Evolutionary conservation across 2,113 vertebrate species (phyloP).

Genomic region (Percopsis transmontana): DNA sequence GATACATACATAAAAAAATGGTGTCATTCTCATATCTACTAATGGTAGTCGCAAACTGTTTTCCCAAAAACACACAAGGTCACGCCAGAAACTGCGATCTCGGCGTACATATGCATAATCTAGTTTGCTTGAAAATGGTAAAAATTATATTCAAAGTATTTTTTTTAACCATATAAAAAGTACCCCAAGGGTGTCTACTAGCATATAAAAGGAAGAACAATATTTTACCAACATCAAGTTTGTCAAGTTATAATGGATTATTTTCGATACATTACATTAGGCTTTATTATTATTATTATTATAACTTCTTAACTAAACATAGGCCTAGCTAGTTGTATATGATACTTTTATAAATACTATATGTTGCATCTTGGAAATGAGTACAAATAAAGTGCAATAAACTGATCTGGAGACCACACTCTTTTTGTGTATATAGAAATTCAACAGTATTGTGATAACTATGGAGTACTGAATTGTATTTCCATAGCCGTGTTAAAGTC

Average conservation of each 20-base stretch:
- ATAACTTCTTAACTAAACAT: slow-evolving; percentile 63
- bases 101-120: slow-evolving; percentile 26
- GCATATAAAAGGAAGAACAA: slow-evolving; percentile 73
- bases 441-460: slow-evolving; percentile 44
- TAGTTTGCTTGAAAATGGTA: slow-evolving; percentile 44
- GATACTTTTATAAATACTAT: slow-evolving; percentile 60
- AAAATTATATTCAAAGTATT: slow-evolving; percentile 47
- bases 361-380: slow-evolving; percentile 60
- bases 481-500: slow-evolving; percentile 48
- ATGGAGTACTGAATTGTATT: slow-evolving; percentile 22
- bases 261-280: slow-evolving; percentile 58
- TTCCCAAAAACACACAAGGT: slow-evolving; percentile 32
- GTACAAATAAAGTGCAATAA: slow-evolving; percentile 62
- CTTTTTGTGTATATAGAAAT: slow-evolving; percentile 54
- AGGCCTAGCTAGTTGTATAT: slow-evolving; percentile 53
- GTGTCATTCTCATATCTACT: slow-evolving; percentile 35
- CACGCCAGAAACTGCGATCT: slow-evolving; percentile 25
- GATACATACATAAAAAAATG: slow-evolving; percentile 10
- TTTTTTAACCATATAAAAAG: slow-evolving; percentile 53
- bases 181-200: slow-evolving; percentile 40
- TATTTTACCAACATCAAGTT: slow-evolving; percentile 44
- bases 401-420: slow-evolving; percentile 44
- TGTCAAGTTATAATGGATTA: slow-evolving; percentile 37
- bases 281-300: slow-evolving; percentile 40
- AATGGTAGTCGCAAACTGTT: slow-evolving; percentile 34